Evolutionary conservation across 2,113 vertebrate species (phyloP).

Genomic region (Corapipo altera): DNA sequence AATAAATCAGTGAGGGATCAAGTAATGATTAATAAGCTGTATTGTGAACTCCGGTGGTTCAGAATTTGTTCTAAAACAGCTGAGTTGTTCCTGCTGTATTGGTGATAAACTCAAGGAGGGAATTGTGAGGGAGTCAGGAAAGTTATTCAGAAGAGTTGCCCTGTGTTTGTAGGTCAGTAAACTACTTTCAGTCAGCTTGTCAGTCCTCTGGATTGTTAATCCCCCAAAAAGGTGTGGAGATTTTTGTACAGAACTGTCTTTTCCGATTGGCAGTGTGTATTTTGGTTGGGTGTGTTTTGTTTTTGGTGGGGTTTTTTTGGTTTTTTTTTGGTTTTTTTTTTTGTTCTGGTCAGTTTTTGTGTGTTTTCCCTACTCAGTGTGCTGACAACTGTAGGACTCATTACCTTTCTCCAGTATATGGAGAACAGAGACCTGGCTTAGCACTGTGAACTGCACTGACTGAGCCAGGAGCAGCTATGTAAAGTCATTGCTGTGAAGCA

Average conservation of each 20-base stretch:
- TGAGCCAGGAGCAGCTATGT: neutral
- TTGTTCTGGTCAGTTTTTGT: neutral
- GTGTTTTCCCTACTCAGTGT: neutral
- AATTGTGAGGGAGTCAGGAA: neutral
- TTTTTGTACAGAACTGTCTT: neutral
- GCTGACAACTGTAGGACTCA: neutral
- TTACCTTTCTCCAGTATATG: neutral
- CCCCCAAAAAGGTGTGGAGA: neutral
- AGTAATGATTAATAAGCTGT: neutral
- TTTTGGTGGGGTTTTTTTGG: too few species aligned
- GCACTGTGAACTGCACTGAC: neutral
- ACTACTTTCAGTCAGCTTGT: neutral
- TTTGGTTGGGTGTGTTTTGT: neutral
- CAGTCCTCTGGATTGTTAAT: neutral
- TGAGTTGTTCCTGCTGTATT: neutral
- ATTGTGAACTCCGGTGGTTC: neutral
- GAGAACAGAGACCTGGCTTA: neutral
- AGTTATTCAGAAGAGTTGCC: neutral
- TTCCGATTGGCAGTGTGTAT: neutral
- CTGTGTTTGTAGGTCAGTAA: neutral
- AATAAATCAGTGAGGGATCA: neutral
- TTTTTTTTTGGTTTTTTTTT: neutral
- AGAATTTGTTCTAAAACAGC: neutral
- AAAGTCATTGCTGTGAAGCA: constrained; percentile 1
- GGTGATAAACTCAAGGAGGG: neutral